Conservation (phyloP, 2,888 invertebrate species). For the Macaria notata region DNA sequence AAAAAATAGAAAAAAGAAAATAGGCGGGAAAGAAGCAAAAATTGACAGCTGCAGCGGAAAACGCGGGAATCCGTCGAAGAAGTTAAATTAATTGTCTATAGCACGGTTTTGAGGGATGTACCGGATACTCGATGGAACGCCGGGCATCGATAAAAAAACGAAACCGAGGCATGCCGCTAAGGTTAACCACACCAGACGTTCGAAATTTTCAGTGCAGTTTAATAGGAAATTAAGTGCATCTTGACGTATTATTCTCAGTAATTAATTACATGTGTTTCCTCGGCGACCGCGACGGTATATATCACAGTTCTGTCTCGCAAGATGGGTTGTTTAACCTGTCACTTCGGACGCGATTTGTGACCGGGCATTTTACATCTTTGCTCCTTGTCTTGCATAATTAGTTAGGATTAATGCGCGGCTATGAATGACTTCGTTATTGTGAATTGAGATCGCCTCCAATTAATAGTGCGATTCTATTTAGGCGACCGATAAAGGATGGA, state of each 20-base stretch:
- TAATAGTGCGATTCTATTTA: conserved; percentile 10
- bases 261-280: conserved; percentile 76
- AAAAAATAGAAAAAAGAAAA: conserved; percentile 35
- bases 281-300: conserved; percentile 64
- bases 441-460: conserved; percentile 51
- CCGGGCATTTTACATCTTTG: conserved; percentile 76
- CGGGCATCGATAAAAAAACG: conserved; percentile 6
- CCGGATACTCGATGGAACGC: not conserved
- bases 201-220: conserved; percentile 60
- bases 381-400: conserved; percentile 78
- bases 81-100: conserved; percentile 17
- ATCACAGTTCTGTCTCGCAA: conserved; percentile 75
- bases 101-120: conserved; percentile 7
- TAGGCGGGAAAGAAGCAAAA: conserved; percentile 6
- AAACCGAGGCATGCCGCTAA: not conserved
- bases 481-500: conserved; percentile 9
- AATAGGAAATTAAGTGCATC: conserved; percentile 77
- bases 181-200: conserved; percentile 23
- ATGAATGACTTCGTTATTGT: conserved; percentile 71
- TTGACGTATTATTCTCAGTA: conserved; percentile 74
- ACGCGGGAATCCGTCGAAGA: conserved; percentile 27
- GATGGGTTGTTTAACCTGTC: conserved; percentile 79
- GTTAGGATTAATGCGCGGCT: conserved; percentile 75
- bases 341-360: conserved; percentile 76
- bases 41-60: conserved; percentile 20